A percentile compares a stretch with the other conserved stretches of the same genome.
Evolutionary conservation across 2,888 invertebrate genomes (phyloP).

Genomic region (Tachina grossa): DNA sequence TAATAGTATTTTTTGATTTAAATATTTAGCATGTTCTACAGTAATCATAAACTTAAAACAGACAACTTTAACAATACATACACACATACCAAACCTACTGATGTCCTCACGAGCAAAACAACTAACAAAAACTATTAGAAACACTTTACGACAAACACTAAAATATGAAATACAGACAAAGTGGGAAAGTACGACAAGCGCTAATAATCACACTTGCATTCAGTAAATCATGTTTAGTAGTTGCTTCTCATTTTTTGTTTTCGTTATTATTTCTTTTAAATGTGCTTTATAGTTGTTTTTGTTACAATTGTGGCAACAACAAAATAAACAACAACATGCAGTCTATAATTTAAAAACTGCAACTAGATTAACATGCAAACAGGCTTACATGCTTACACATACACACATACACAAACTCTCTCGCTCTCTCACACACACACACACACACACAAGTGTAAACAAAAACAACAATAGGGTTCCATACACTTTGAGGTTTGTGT

Average conservation of each 20-base stretch:
- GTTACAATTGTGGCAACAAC: conserved; percentile 46
- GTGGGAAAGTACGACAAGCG: conserved; percentile 57
- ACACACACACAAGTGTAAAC: conserved; percentile 4
- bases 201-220: conserved; percentile 70
- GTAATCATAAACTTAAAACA: conserved; percentile 56
- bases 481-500: neutral
- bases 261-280: neutral
- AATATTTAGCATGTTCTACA: conserved; percentile 61
- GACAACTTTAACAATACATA: conserved; percentile 23
- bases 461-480: neutral
- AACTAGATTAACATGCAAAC: conserved; percentile 48
- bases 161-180: conserved; percentile 42
- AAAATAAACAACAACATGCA: conserved; percentile 61
- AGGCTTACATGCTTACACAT: neutral
- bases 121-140: neutral
- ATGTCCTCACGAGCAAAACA: conserved; percentile 4
- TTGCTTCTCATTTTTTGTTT: neutral
- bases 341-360: conserved; percentile 67
- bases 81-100: neutral
- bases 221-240: conserved; percentile 59
- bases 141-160: conserved; percentile 4
- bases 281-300: neutral
- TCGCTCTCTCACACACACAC: neutral
- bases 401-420: neutral
- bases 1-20: conserved; percentile 45